These are phyloP conservation scores for Orgyia antiqua DNA, from an alignment of 2,888 invertebrate genomes.

Conservation along the genomic window DNA sequence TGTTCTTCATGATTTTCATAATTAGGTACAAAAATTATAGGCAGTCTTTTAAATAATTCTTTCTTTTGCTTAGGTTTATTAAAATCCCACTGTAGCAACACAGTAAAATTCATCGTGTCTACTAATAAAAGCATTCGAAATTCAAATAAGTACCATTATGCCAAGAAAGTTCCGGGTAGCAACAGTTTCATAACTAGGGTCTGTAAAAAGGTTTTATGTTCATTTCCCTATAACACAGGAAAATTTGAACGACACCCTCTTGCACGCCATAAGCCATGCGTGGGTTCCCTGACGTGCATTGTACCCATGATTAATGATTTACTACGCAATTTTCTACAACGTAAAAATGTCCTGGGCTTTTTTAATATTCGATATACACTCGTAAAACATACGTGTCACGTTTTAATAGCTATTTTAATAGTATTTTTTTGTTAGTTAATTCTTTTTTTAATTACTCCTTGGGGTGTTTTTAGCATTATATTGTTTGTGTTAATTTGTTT, in stretches of 20 bases:
- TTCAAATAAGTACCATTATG: slow-evolving; percentile 25
- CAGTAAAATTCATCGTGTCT: slow-evolving; percentile 18
- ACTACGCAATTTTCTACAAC: slow-evolving; percentile 62
- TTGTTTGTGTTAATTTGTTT: background rate
- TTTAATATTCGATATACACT: slow-evolving; percentile 26
- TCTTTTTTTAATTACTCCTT: slow-evolving; percentile 12
- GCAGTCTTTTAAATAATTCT: no score
- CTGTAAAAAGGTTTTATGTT: slow-evolving; percentile 51
- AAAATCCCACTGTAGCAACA: no score
- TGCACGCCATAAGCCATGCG: slow-evolving; percentile 58
- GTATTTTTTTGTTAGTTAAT: slow-evolving; percentile 15
- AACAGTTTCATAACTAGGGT: slow-evolving; percentile 8
- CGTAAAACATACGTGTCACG: slow-evolving; percentile 27
- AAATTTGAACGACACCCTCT: slow-evolving; percentile 38
- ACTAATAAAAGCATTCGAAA: slow-evolving; percentile 20
- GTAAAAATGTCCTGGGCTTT: slow-evolving; percentile 41
- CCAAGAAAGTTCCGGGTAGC: slow-evolving; percentile 22
- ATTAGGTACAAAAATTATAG: no score
- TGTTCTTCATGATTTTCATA: no score
- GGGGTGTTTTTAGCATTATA: slow-evolving; percentile 1
- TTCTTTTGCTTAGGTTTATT: no score
- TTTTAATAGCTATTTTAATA: slow-evolving; percentile 22
- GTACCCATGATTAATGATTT: slow-evolving; percentile 70
- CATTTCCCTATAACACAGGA: slow-evolving; percentile 66
- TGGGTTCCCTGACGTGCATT: slow-evolving; percentile 65